Evolutionary conservation across 1,140 invertebrate genomes (phyloP), one percentile per base, ranked within the genome.

Genomic region (Lanistes nyassanus): DNA sequence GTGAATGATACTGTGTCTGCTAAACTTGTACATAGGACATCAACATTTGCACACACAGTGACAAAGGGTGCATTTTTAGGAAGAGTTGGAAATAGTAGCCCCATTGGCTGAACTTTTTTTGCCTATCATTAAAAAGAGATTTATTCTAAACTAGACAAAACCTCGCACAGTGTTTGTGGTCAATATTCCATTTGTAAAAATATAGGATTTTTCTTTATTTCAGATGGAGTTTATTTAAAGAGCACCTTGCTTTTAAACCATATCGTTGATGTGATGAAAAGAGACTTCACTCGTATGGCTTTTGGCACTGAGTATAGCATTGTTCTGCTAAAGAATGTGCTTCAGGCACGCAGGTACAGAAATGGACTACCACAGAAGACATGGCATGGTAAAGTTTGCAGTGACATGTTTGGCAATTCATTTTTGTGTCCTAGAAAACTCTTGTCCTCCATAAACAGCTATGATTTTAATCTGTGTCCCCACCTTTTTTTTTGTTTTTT

Each of bases 241-340:
- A 76, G 67, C 39, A 39, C 47, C 31, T 36, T 51, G 23, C n/a
- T 83, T 21, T 42, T 82, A n/a, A 76, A 72, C 16, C 78, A 79
- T 36, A 77, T 84, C 23, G 19, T 66, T 39, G 71, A 80, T 11
- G 65, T 79, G 1, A 53, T 83, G 37, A 72, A 66, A 36, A 80
- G 82, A 69, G 77, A 74, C 2, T 83, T 72, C 60, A 81, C 79
- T 60, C 75, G 79, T 60, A 42, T 73, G 19, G 77, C 79, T 9
- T 83, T 79, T 77, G 82, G 83, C 6, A 34, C 75, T 23, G 80
- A 82, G 55, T 84, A 80, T 74, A 82, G 76, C 56, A 83, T 71
- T 64, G 69, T 83, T 1, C 69, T 84, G 21, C 76, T 84, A 36
- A 84, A 83, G 64, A 77, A 78, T 62, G 31, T 83, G 5, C 76